phyloP scores from a whole-genome alignment of 1,140 invertebrate genomes.

The Tachypleus tridentatus region DNA sequence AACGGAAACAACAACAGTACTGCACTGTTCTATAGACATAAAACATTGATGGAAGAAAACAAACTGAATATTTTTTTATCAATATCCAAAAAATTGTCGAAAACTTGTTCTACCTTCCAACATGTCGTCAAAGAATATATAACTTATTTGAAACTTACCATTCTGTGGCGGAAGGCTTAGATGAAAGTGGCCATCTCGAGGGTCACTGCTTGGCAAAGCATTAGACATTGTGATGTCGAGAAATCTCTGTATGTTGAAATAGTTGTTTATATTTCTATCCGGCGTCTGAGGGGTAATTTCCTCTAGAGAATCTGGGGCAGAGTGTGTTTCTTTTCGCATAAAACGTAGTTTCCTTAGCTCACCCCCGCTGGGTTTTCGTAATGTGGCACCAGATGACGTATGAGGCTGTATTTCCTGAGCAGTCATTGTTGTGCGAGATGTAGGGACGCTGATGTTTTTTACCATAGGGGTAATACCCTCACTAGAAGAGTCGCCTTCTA shows the following conservation, averaged over 20 bases:
- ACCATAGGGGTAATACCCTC: background rate
- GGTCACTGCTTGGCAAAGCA: constrained; percentile 3
- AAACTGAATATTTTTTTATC: too few species aligned
- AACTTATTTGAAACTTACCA: too few species aligned
- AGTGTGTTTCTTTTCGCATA: constrained; percentile 36
- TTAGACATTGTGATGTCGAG: constrained; percentile 20
- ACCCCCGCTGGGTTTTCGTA: constrained; percentile 4
- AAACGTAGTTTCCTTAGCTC: constrained; percentile 25
- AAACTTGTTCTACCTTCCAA: too few species aligned
- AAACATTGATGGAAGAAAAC: too few species aligned
- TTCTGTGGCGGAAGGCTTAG: too few species aligned
- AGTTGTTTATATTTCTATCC: background rate
- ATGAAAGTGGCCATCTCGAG: too few species aligned
- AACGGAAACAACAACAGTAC: too few species aligned
- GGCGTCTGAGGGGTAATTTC: constrained; percentile 15
- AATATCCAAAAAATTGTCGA: too few species aligned
- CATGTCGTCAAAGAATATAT: too few species aligned
- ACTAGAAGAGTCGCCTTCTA: background rate
- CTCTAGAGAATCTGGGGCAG: constrained; percentile 38
- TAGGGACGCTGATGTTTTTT: background rate
- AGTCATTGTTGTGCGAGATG: background rate
- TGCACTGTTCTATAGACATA: too few species aligned
- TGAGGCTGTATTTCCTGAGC: background rate
- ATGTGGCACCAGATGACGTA: too few species aligned
- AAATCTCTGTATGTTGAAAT: constrained; percentile 24